Conservation (phyloP, 2,113 vertebrate genomes). For the Notechis scutatus region DNA sequence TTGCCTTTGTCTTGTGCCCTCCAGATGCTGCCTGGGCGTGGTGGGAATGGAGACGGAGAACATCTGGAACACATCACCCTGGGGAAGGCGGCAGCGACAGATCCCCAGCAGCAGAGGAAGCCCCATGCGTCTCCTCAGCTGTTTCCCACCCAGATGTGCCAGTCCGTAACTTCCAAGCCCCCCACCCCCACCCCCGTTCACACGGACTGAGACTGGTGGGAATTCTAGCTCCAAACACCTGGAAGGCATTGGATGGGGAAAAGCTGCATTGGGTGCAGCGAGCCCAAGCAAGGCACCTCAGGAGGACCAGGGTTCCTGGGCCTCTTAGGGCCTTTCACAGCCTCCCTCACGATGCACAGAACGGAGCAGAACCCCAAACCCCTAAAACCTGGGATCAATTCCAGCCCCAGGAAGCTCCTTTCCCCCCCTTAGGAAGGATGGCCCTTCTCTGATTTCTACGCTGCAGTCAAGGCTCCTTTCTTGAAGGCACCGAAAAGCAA, state of each 20-base stretch:
- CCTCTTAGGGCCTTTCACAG: neutral
- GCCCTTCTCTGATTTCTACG: neutral
- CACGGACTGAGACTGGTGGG: neutral
- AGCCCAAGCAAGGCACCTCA: neutral
- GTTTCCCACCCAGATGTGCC: neutral
- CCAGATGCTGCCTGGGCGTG: neutral
- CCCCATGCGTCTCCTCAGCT: neutral
- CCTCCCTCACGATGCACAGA: neutral
- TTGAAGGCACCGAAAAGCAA: conserved; percentile 11
- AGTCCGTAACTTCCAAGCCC: neutral
- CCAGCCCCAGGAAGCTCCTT: neutral
- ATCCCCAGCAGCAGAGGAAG: neutral
- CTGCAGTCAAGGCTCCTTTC: conserved; percentile 3
- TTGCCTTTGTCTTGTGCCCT: neutral
- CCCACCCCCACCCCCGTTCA: neutral
- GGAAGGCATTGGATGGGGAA: neutral
- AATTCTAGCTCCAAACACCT: neutral
- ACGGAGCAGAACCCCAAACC: neutral
- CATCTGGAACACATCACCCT: neutral
- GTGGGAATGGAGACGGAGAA: neutral
- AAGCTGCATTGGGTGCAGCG: neutral
- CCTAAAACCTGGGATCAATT: neutral
- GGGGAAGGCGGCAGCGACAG: neutral
- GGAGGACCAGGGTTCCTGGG: neutral
- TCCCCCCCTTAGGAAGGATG: neutral